Evolutionary conservation across 2,888 invertebrate genomes (phyloP).

Genomic region (Macrosiphum euphorbiae): DNA sequence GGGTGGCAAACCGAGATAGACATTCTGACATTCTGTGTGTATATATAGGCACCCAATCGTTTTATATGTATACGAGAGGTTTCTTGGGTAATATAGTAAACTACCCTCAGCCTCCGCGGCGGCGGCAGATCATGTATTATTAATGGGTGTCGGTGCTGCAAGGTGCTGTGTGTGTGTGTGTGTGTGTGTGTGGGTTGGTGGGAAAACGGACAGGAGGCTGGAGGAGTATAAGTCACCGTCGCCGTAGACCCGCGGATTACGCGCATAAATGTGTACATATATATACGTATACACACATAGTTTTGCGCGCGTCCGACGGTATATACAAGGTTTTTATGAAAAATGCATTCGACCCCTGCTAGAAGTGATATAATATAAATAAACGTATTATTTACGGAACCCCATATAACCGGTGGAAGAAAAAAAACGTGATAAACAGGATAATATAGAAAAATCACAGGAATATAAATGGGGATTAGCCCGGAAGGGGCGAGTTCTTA

Average conservation of each 20-base stretch:
- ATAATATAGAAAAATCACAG: constrained; percentile 60
- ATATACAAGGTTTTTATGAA: constrained; percentile 47
- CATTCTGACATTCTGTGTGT: constrained; percentile 2
- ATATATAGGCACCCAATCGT: constrained; percentile 28
- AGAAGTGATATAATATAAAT: constrained; percentile 56
- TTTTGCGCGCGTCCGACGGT: constrained; percentile 22
- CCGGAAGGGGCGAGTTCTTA: constrained; percentile 51
- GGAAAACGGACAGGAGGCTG: background rate
- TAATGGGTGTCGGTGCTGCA: constrained; percentile 16
- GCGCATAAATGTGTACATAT: background rate
- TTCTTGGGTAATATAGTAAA: background rate
- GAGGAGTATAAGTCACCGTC: constrained; percentile 53
- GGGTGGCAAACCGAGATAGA: constrained; percentile 48
- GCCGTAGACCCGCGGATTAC: constrained; percentile 46
- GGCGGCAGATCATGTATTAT: constrained; percentile 58
- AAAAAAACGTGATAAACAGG: constrained; percentile 51
- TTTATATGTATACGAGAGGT: background rate
- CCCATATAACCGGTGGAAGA: background rate
- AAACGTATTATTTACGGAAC: constrained; percentile 55
- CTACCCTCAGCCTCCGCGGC: background rate
- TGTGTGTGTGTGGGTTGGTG: background rate
- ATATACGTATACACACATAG: background rate
- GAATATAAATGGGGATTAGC: constrained; percentile 46
- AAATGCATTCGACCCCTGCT: constrained; percentile 56
- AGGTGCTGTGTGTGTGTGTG: background rate